A percentile compares a stretch with the other conserved stretches of the same genome.
Conservation (phyloP, 2,113 vertebrate species). For the Paramormyrops kingsleyae region DNA sequence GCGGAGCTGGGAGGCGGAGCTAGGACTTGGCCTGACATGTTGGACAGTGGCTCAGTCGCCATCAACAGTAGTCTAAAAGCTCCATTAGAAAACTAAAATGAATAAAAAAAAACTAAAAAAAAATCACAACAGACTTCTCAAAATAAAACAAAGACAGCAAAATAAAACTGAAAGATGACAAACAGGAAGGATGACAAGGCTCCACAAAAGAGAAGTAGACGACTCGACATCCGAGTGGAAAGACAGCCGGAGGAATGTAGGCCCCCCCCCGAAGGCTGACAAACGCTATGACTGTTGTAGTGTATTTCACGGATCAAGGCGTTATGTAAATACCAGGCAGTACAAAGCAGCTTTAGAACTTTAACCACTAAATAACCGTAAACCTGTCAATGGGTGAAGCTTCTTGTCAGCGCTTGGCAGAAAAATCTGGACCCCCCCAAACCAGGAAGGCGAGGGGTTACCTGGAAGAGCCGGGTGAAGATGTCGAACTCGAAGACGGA, state of each 20-base stretch:
- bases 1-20: background rate
- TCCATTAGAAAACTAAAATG: background rate
- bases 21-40: background rate
- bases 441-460: constrained; percentile 31
- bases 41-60: background rate
- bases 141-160: background rate
- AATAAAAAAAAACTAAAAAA: background rate
- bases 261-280: background rate
- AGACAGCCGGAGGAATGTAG: background rate
- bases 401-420: background rate
- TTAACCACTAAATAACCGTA: background rate
- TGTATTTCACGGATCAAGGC: background rate
- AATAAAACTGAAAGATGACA: background rate
- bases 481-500: constrained; percentile 99
- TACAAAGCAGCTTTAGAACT: background rate
- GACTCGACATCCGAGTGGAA: background rate
- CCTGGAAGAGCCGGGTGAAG: constrained; percentile 97
- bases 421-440: background rate
- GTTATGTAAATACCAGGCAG: background rate
- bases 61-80: background rate
- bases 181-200: background rate
- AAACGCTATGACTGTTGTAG: background rate
- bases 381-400: background rate
- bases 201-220: background rate
- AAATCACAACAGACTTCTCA: background rate